phyloP scores from a whole-genome alignment of 2,797 vertebrate genomes.

The Rhynchotus rufescens region DNA sequence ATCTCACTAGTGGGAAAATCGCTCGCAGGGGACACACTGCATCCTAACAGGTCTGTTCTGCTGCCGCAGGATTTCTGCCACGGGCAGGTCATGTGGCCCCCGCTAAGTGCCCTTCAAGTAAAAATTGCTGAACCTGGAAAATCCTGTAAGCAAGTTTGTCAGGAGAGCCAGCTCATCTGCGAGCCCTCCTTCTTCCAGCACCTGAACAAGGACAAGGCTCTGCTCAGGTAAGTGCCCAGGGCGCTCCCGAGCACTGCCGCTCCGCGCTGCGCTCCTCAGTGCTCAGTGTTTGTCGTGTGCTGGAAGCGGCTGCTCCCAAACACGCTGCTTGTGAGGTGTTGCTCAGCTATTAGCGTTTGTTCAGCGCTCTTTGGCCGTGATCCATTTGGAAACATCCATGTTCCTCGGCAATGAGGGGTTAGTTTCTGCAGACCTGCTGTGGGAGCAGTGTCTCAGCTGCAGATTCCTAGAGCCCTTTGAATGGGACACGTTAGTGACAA shows the following conservation, averaged over 20 bases:
- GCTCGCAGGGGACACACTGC: background rate
- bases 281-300: too few relatives aligned
- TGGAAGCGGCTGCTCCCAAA: background rate
- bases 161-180: slow-evolving; percentile 97
- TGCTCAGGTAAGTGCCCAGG: slow-evolving; percentile 85
- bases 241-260: background rate
- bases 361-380: background rate
- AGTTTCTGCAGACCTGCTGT: background rate
- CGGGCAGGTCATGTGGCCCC: slow-evolving; percentile 98
- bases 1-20: background rate
- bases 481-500: background rate
- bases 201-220: slow-evolving; percentile 96
- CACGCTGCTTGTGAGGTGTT: background rate
- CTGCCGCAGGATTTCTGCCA: slow-evolving; percentile 95
- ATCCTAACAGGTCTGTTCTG: background rate
- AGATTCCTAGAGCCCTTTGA: background rate
- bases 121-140: slow-evolving; percentile 89
- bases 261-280: too few relatives aligned
- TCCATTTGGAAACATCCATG: background rate
- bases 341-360: background rate
- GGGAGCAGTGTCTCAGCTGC: background rate
- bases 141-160: slow-evolving; percentile 96
- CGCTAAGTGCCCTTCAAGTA: slow-evolving; percentile 91
- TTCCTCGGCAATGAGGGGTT: background rate
- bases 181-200: slow-evolving; percentile 99